Base-by-base conservation (phyloP, 2,888 invertebrate genomes). In the Leptinotarsa juncta region DNA sequence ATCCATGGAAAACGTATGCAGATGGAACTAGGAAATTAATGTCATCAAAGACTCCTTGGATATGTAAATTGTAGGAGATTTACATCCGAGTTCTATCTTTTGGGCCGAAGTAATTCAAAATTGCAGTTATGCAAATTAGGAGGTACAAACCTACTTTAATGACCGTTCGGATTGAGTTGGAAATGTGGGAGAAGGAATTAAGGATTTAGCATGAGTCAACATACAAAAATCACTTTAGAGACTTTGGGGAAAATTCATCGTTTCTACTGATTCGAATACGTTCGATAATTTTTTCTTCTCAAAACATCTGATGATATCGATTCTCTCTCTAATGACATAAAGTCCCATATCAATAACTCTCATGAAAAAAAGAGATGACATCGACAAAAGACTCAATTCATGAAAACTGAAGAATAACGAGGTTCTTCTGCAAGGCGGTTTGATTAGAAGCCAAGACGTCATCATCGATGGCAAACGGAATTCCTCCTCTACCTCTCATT, bases 41-140 rank as follows among this genome's bases (percentile, higher is more conserved):
- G 65, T 70, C 23, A 16, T 67, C 50, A 71, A 72, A 60, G 51
- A 72, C 57, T 75, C 51, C 60, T 75, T 69, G 57, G 57, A 72
- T 70, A 69, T 72, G 60, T 72, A 72, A 75, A 72, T 75, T 66
- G 32, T 26, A 57, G 18, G 49, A 20, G 60, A 69, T 69, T 69
- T 48, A 10, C 20, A 69, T 69, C 57, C 20, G n/a, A 57, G 49
- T 69, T 49, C 32, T 49, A 48, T 57, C 42, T 69, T 55, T 42
- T 49, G 57, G 48, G 49, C 18, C 16, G 23, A 20, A 12, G 32
- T n/a, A 57, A 49, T 57, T 14, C 20, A 48, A 32, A 57, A 69
- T 42, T 57, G 69, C 57, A 69, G 48, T 57, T 57, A 69, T 55
- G 62, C n/a, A 62, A 42, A 62, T 3, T 42, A 42, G 62, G 16